Conservation (phyloP, 2,888 invertebrate species). For the Unio delphinus region DNA sequence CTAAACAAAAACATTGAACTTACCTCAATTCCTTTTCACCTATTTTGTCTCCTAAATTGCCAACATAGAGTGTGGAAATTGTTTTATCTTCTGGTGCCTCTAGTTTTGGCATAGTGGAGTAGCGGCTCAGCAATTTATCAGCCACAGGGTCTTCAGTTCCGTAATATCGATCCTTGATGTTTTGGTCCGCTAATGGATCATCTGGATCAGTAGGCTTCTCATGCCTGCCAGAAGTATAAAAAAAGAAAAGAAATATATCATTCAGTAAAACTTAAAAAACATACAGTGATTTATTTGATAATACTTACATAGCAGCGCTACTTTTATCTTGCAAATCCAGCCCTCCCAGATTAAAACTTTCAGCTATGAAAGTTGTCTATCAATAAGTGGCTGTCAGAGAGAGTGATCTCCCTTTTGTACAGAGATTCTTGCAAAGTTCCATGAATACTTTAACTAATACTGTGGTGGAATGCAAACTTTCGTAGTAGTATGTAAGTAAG, state of each 20-base stretch:
- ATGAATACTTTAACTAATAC: no score
- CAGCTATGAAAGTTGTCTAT: no score
- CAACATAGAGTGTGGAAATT: constrained; percentile 97
- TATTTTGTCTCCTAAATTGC: constrained; percentile 88
- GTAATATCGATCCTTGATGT: constrained; percentile 88
- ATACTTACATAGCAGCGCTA: no score
- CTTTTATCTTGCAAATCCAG: no score
- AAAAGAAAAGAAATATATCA: not conserved
- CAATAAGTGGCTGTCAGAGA: no score
- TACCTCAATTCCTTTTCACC: constrained; percentile 88
- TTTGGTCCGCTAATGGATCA: constrained; percentile 95
- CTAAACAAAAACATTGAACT: constrained; percentile 8
- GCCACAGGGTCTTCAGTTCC: constrained; percentile 97
- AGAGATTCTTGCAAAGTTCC: no score
- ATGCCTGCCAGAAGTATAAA: constrained; percentile 76
- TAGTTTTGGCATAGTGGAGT: constrained; percentile 93
- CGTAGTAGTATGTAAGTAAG: no score
- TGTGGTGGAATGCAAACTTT: no score
- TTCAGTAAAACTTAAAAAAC: not conserved
- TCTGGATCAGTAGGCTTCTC: constrained; percentile 98
- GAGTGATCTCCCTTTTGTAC: no score
- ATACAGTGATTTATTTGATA: not conserved
- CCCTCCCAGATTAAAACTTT: no score
- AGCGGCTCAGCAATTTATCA: constrained; percentile 90
- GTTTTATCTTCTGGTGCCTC: constrained; percentile 96